phyloP scores from a whole-genome alignment of 92 coral and sea anemone species.

The Epizoanthus illoricatus region DNA sequence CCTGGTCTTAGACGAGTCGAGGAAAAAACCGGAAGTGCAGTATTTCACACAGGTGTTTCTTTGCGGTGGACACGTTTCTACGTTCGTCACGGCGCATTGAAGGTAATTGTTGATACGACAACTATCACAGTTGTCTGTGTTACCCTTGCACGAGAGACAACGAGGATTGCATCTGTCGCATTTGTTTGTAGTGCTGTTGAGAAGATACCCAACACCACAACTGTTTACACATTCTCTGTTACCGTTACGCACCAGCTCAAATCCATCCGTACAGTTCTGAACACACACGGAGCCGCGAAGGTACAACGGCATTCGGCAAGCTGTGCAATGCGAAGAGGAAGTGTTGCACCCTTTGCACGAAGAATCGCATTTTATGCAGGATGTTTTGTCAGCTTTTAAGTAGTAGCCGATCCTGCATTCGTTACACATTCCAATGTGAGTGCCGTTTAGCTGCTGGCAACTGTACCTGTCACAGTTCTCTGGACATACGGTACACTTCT shows the following conservation, averaged over 20 bases:
- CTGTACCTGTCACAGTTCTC: neutral
- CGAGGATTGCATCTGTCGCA: conserved; percentile 51
- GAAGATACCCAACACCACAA: conserved; percentile 53
- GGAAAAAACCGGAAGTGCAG: conserved; percentile 57
- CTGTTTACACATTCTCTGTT: conserved; percentile 49
- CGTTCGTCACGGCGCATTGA: conserved; percentile 11
- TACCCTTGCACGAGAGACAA: conserved; percentile 62
- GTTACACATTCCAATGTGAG: neutral
- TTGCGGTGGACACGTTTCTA: neutral
- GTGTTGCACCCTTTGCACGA: conserved; percentile 60
- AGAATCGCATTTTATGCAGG: conserved; percentile 56
- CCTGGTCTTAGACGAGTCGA: conserved; percentile 37
- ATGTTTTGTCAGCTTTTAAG: conserved; percentile 27
- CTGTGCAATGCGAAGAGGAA: conserved; percentile 43
- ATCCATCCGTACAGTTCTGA: conserved; percentile 1
- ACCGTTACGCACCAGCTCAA: neutral
- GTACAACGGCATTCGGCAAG: conserved; percentile 38
- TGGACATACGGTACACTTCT: conserved; percentile 23
- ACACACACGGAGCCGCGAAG: conserved; percentile 8
- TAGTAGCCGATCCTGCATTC: conserved; percentile 55
- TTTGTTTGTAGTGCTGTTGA: conserved; percentile 38
- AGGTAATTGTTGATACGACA: neutral
- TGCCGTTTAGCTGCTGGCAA: conserved; percentile 17
- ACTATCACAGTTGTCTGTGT: conserved; percentile 36
- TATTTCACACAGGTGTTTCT: conserved; percentile 49